These are phyloP conservation scores for Malurus cyaneus DNA, from an alignment of 2,113 vertebrate genomes.

Conservation along the genomic window DNA sequence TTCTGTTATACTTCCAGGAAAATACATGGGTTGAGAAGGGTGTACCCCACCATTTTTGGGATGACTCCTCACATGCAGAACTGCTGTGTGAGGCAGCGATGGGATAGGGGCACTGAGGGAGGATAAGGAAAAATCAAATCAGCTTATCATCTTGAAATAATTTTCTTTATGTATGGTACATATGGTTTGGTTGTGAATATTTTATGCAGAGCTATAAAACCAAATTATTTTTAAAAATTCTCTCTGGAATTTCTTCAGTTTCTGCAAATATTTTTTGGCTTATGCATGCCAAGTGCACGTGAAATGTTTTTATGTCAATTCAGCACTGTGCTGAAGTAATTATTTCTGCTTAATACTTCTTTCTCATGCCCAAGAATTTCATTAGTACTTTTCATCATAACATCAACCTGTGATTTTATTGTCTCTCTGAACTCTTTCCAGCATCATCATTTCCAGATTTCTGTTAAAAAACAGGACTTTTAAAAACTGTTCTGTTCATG, in stretches of 20 bases:
- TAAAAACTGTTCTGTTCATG: neutral
- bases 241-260: neutral
- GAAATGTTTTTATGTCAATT: neutral
- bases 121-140: neutral
- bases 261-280: neutral
- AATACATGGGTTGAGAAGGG: rapidly evolving
- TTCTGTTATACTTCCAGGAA: neutral
- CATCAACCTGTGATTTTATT: neutral
- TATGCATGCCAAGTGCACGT: neutral
- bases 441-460: neutral
- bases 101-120: neutral
- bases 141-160: neutral
- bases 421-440: neutral
- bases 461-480: no score
- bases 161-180: neutral
- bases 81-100: neutral
- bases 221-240: neutral
- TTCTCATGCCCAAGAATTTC: neutral
- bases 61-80: neutral
- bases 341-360: neutral
- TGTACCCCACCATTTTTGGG: neutral
- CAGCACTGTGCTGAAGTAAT: neutral
- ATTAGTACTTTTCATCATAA: neutral
- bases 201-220: neutral
- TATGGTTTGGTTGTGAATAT: neutral